Percentiles rank a stretch among this genome's conserved stretches.
Conservation (phyloP, 1,140 invertebrate species). For the Chironomus striatipennis region DNA sequence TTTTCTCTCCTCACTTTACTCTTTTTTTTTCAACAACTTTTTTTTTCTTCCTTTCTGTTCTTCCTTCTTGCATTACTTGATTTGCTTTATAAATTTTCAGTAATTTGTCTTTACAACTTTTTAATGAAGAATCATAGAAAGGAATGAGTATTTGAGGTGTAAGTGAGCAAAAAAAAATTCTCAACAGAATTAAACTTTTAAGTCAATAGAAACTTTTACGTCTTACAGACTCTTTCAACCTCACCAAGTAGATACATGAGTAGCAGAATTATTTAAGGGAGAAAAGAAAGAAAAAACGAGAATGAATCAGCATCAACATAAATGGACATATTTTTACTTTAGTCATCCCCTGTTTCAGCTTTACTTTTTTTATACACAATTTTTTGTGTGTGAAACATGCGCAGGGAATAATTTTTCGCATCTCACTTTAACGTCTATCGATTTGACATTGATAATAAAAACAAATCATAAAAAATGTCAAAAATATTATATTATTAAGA, state of each 20-base stretch:
- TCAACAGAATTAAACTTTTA: slow-evolving; percentile 14
- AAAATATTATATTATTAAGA: not conserved
- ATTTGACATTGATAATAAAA: slow-evolving; percentile 14
- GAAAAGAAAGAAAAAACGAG: too few relatives aligned
- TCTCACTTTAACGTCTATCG: not conserved
- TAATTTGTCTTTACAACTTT: slow-evolving; percentile 23
- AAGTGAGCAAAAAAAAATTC: not conserved
- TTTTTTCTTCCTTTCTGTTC: not conserved
- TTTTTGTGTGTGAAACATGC: not conserved
- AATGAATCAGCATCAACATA: not conserved
- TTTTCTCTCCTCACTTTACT: not conserved
- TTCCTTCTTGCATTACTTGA: slow-evolving; percentile 1
- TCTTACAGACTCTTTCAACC: not conserved
- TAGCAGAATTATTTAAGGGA: too few relatives aligned
- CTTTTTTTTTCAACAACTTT: not conserved
- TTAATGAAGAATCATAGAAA: slow-evolving; percentile 20
- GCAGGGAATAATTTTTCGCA: too few relatives aligned
- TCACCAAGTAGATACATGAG: not conserved
- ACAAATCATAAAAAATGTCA: slow-evolving; percentile 19
- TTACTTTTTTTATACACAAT: not conserved
- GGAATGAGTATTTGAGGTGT: not conserved
- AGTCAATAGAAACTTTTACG: slow-evolving; percentile 19
- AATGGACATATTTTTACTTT: not conserved
- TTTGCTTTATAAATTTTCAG: slow-evolving; percentile 17
- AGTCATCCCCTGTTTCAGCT: not conserved